Evolutionary conservation across 2,888 invertebrate genomes (phyloP), one percentile per base, ranked within the genome.

Genomic region (Auanema freiburgensis): DNA sequence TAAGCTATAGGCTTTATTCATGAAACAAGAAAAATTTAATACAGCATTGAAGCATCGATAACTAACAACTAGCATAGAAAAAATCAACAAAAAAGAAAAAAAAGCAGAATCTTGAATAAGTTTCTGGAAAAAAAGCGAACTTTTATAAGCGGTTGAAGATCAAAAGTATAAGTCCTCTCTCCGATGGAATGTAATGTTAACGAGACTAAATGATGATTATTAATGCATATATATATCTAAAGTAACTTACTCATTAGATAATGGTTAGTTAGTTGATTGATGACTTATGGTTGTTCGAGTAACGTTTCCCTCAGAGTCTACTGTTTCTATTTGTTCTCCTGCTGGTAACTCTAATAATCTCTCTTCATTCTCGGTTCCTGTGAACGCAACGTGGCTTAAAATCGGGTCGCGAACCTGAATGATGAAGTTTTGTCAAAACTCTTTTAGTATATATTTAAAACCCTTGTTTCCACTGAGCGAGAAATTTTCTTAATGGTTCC

Each of bases 401-500:
- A 83, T 72, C 16, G 83, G 83, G 58, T 83, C 83, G 56, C 71
- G 73, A 10, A 74, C 68, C 70, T 71, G 51, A 41, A 72, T 55
- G 14, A 43, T 43, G n/a, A n/a, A n/a, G 21, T 18, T 10, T 50
- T 50, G 11, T 50, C 18, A n/a, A 11, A 11, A 50, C 11, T 50
- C 14, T 12, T 50, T n/a, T 14, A n/a, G 18, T 16, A 50, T 14
- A 12, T 14, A 42, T 24, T 41, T 57, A 64, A 57, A 21, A 80
- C 79, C 33, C 75, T 64, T 1, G 83, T 83, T 57, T 77, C 71
- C 14, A 83, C 83, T 51, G 78, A 72, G 33, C 83, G 71, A n/a
- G 79, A 79, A 57, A 83, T 80, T 4, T 79, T 78, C 66, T 83
- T 78, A 55, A 79, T 68, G 3, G 80, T 63, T 21, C 83, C 83